Evolutionary conservation across 2,113 vertebrate genomes (phyloP).

Genomic region (Sylvicapra grimmia): DNA sequence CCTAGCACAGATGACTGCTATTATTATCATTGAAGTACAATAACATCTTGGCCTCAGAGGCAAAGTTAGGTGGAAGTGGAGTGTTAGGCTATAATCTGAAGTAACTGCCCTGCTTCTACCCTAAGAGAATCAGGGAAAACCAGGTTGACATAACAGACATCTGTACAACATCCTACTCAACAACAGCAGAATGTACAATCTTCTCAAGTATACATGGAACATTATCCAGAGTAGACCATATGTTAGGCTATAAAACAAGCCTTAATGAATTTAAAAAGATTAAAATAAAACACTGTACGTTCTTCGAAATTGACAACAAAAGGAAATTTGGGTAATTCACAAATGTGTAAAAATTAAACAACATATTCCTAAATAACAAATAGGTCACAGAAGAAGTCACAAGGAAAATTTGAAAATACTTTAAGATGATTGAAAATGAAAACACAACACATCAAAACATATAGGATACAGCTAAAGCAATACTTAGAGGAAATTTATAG

Average conservation of each 20-base stretch:
- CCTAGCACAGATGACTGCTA: neutral
- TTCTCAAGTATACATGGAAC: neutral
- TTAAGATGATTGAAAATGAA: neutral
- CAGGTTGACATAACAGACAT: neutral
- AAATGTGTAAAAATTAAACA: slow-evolving; percentile 12
- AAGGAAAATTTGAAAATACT: slow-evolving; percentile 21
- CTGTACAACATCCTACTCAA: neutral
- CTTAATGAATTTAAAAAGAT: slow-evolving; percentile 26
- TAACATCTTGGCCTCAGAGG: neutral
- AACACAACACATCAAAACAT: neutral
- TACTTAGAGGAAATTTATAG: slow-evolving; percentile 12
- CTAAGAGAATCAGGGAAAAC: neutral
- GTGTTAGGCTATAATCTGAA: neutral
- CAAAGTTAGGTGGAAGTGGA: neutral
- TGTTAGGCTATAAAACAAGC: slow-evolving; percentile 7
- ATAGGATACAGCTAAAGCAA: neutral
- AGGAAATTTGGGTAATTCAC: slow-evolving; percentile 4
- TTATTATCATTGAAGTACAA: slow-evolving; percentile 11
- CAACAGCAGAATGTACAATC: neutral
- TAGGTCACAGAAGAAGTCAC: neutral
- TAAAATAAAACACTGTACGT: neutral
- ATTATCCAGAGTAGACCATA: neutral
- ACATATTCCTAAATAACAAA: neutral
- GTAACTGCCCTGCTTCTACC: neutral
- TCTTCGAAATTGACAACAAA: neutral